phyloP scores from a whole-genome alignment of 1,140 invertebrate species.

The Choristoneura fumiferana region DNA sequence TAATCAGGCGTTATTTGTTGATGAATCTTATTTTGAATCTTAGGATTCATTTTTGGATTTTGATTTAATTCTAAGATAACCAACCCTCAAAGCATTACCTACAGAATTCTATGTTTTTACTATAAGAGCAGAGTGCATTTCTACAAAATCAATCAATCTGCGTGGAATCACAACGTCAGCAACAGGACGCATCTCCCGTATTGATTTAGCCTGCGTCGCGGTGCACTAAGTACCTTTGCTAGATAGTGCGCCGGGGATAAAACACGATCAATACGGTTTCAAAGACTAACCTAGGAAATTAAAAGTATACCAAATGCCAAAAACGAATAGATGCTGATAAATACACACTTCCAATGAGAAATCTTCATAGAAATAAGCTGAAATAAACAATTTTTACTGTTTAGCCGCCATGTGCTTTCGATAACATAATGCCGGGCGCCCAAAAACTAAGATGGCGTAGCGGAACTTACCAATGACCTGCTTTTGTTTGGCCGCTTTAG shows the following conservation, averaged over 20 bases:
- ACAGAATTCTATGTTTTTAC: too few relatives aligned
- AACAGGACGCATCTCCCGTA: constrained; percentile 28
- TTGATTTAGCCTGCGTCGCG: constrained; percentile 33
- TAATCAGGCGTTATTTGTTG: too few relatives aligned
- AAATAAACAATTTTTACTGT: constrained; percentile 28
- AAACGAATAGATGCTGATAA: constrained; percentile 20
- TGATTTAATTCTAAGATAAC: too few relatives aligned
- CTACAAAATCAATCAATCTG: constrained; percentile 25
- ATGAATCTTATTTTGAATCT: too few relatives aligned
- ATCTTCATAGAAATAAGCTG: not conserved
- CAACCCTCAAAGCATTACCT: too few relatives aligned
- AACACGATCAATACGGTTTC: constrained; percentile 47
- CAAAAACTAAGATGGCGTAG: constrained; percentile 70
- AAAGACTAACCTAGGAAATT: constrained; percentile 5
- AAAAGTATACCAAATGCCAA: constrained; percentile 4
- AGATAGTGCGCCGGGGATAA: constrained; percentile 37
- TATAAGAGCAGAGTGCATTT: too few relatives aligned
- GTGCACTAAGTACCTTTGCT: constrained; percentile 10
- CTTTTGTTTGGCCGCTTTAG: constrained; percentile 73
- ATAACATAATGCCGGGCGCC: constrained; percentile 53
- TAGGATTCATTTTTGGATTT: too few relatives aligned
- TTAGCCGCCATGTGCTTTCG: constrained; percentile 62
- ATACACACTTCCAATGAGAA: not conserved
- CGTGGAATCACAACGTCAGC: not conserved
- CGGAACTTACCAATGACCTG: constrained; percentile 75